Conservation (phyloP, 2,113 vertebrate genomes). For the Ictidomys tridecemlineatus region DNA sequence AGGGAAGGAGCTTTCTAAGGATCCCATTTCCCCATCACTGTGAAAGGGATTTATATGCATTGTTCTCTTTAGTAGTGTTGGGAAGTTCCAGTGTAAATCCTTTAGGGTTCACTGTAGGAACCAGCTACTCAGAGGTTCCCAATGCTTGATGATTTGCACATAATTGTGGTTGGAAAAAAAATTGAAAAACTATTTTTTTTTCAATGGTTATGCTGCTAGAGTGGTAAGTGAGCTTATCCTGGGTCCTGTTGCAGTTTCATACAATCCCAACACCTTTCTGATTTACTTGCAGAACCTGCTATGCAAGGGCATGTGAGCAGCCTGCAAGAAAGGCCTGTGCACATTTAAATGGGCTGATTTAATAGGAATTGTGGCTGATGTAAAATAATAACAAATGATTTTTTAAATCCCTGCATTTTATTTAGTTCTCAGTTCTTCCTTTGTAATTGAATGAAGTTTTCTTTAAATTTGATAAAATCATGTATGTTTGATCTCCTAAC, state of each 20-base stretch:
- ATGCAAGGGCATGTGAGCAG: slow-evolving; percentile 56
- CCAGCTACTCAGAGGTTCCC: not conserved
- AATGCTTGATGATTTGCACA: slow-evolving; percentile 43
- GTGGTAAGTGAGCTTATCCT: not conserved
- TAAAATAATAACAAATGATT: not conserved
- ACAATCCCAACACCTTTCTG: slow-evolving; percentile 60
- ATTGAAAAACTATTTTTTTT: slow-evolving; percentile 73
- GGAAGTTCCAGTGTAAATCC: slow-evolving; percentile 66
- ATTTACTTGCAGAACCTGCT: slow-evolving; percentile 71
- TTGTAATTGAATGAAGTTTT: slow-evolving; percentile 67
- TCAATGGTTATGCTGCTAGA: slow-evolving; percentile 24
- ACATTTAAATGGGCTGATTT: slow-evolving; percentile 70
- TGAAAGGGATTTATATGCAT: slow-evolving; percentile 74
- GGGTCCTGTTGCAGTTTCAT: slow-evolving; percentile 35
- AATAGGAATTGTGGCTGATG: slow-evolving; percentile 48
- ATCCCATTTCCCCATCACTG: slow-evolving; percentile 74
- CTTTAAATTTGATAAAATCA: slow-evolving; percentile 65
- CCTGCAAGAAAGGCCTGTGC: slow-evolving; percentile 16
- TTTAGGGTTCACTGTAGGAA: slow-evolving; percentile 57
- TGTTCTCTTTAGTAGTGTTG: slow-evolving; percentile 68
- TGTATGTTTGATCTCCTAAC: not conserved
- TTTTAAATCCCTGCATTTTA: slow-evolving; percentile 60
- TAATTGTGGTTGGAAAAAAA: slow-evolving; percentile 63
- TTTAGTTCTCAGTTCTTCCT: slow-evolving; percentile 67
- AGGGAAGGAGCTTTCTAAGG: slow-evolving; percentile 83